Base-by-base conservation (phyloP, 1,140 invertebrate genomes). In the Ganaspis sp. region DNA sequence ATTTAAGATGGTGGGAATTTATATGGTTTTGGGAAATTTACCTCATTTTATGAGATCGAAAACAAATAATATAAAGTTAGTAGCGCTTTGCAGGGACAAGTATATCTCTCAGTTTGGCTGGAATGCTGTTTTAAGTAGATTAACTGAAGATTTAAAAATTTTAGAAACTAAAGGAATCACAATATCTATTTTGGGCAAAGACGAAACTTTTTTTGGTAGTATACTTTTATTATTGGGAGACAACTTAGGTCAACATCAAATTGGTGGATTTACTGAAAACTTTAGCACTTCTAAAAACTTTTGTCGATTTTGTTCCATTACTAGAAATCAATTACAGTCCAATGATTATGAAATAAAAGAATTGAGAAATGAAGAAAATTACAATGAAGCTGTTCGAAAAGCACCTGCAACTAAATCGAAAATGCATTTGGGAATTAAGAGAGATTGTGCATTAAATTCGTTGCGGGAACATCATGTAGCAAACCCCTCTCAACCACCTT, bases 1-100 rank as follows among this genome's bases (percentile, higher is more conserved):
- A 82, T 76, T 87, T 70, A 87, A 88, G 84, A 79, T 89, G 17
- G 49, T 87, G 9, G 84, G 70, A 9, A 58, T 90, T 5, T 90
- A 89, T 73, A 81, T 87, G 81, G 81, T 38, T 9, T 15, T 90
- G 15, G 84, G 79, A 11, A 84, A 86, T 76, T 9, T 82, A 9
- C 70, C 70, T 26, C 69, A 80, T 34, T 69, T 75, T 75, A 34
- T 82, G 77, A 53, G 87, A 78, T 78, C 70, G 21, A 45, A 0
- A 45, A 15, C n/a, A 45, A 15, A 86, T 73, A 71, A 83, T 64
- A 88, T 88, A n/a, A 78, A 85, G 37, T 77, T 88, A 12, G 83
- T 87, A 1, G 77, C 77, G 12, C 72, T 89, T 42, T 72, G 72
- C 45, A 76, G 72, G 29, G 85, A 87, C 80, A 83, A 77, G 77